Conservation (phyloP, 2,797 vertebrate species). For the Scyliorhinus canicula region DNA sequence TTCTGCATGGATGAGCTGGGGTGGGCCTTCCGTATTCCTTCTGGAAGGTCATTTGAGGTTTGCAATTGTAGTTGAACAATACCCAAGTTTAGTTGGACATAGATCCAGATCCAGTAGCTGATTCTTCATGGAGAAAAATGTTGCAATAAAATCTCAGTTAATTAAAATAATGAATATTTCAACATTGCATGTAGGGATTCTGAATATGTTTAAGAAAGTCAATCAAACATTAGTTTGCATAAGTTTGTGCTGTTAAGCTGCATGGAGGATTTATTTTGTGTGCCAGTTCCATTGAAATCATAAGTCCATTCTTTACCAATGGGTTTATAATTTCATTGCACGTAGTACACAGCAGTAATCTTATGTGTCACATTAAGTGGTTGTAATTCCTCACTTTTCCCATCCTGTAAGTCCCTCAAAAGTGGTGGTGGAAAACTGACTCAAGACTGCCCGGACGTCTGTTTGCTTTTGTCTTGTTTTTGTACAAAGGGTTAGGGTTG, state of each 20-base stretch:
- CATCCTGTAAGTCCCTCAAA: too few species aligned
- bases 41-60: background rate
- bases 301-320: background rate
- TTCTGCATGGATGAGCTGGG: background rate
- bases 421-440: background rate
- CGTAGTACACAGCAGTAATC: too few species aligned
- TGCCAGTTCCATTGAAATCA: background rate
- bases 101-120: background rate
- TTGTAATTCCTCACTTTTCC: too few species aligned
- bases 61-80: background rate
- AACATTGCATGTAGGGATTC: background rate
- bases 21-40: background rate
- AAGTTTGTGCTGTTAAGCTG: background rate
- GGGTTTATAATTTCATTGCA: background rate
- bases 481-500: too few species aligned
- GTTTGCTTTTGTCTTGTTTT: background rate
- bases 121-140: background rate
- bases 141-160: background rate
- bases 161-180: slow-evolving; percentile 14
- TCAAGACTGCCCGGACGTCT: background rate
- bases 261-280: background rate
- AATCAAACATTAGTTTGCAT: background rate
- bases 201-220: background rate
- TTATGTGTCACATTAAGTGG: background rate
- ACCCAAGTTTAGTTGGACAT: background rate